phyloP scores from a whole-genome alignment of 2,113 vertebrate genomes.

The Dipodomys stephensi region DNA sequence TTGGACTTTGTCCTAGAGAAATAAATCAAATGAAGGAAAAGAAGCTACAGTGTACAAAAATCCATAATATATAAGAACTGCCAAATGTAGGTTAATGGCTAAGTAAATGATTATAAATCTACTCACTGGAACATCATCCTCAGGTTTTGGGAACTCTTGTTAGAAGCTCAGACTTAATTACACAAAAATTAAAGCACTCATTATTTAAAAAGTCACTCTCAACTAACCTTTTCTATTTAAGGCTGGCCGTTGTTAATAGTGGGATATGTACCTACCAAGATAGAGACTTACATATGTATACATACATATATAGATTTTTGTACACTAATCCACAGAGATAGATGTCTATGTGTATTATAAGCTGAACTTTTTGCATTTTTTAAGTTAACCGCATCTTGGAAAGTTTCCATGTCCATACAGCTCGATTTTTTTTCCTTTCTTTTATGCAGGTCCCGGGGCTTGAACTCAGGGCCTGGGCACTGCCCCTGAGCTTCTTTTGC shows the following conservation, averaged over 20 bases:
- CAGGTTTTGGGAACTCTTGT: background rate
- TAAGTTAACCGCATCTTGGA: background rate
- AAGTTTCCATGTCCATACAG: background rate
- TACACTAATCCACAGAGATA: background rate
- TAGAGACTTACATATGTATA: background rate
- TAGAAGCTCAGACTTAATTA: constrained; percentile 9
- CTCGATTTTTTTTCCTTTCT: background rate
- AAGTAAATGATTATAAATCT: constrained; percentile 40
- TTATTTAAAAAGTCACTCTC: background rate
- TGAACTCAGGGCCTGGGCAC: too few species aligned
- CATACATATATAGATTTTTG: background rate
- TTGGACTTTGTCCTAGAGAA: constrained; percentile 79
- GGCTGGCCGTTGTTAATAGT: background rate
- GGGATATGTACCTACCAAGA: background rate
- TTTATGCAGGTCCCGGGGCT: too few species aligned
- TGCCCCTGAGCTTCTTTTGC: too few species aligned
- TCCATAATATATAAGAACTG: constrained; percentile 24
- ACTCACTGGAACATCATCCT: background rate
- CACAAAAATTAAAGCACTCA: background rate
- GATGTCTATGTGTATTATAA: background rate
- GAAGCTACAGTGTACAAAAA: constrained; percentile 48
- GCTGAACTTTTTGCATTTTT: background rate
- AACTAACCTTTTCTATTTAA: background rate
- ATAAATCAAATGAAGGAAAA: constrained; percentile 75
- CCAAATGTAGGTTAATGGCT: constrained; percentile 62